Conservation (phyloP, 2,797 vertebrate genomes). For the Chrysocyon brachyurus region DNA sequence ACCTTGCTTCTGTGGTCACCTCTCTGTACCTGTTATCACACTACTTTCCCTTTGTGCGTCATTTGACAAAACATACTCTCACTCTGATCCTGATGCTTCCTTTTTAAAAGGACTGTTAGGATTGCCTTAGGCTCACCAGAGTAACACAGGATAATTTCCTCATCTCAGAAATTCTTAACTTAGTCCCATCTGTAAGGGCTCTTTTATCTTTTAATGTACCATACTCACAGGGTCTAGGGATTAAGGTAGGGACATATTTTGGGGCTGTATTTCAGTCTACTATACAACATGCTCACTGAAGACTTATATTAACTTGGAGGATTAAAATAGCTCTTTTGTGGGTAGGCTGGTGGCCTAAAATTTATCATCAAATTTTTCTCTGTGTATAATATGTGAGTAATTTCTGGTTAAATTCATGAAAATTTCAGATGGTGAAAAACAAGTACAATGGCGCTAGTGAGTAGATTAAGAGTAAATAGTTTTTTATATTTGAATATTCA, state of each 20-base stretch:
- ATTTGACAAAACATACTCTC: not conserved
- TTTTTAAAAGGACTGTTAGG: not conserved
- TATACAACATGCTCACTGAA: not conserved
- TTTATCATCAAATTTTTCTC: not conserved
- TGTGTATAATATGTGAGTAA: not conserved
- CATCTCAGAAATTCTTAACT: not conserved
- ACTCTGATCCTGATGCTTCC: not conserved
- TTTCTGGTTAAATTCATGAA: not conserved
- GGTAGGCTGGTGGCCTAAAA: not conserved
- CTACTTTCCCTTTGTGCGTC: not conserved
- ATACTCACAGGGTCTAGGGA: not conserved
- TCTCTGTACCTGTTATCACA: not conserved
- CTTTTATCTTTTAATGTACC: not conserved
- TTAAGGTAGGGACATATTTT: not conserved
- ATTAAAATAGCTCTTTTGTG: not conserved
- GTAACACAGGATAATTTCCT: not conserved
- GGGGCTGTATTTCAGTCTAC: not conserved
- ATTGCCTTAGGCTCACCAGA: not conserved
- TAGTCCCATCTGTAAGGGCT: not conserved
- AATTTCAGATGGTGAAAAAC: not conserved
- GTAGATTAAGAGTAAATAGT: not conserved
- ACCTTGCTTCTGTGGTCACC: not conserved
- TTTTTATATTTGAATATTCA: not conserved
- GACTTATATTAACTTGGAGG: not conserved
- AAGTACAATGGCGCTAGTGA: not conserved